phyloP scores from a whole-genome alignment of 2,797 vertebrate genomes.

The Chrosomus eos region DNA sequence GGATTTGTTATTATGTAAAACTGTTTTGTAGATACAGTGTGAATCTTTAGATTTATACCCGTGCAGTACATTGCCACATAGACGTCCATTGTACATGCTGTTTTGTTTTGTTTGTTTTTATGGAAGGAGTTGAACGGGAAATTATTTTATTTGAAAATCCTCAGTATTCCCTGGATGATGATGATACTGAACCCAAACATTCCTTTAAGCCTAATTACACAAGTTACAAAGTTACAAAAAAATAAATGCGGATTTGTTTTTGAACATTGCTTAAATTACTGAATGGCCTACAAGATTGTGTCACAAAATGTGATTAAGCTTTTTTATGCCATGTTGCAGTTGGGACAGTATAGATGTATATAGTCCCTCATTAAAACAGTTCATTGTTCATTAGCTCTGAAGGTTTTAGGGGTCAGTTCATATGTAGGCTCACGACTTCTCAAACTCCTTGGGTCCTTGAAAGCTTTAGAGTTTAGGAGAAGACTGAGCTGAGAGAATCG shows the following conservation, averaged over 20 bases:
- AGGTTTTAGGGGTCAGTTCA: slow-evolving; percentile 17
- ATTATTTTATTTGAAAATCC: background rate
- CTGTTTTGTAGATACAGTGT: background rate
- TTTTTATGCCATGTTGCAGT: slow-evolving; percentile 1
- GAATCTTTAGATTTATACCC: background rate
- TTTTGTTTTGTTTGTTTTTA: no score
- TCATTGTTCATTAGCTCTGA: slow-evolving; percentile 39
- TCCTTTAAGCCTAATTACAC: slow-evolving; percentile 8
- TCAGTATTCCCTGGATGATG: background rate
- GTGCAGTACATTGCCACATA: background rate
- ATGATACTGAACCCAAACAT: slow-evolving; percentile 17
- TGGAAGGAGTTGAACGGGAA: background rate
- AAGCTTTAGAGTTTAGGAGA: slow-evolving; percentile 6
- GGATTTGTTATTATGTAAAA: background rate
- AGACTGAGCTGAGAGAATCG: slow-evolving; percentile 74
- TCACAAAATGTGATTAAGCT: background rate
- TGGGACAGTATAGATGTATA: slow-evolving; percentile 6
- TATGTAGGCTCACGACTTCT: slow-evolving; percentile 24
- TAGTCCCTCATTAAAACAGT: background rate
- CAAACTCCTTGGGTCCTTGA: slow-evolving; percentile 22
- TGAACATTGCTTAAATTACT: slow-evolving; percentile 15
- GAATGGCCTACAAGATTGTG: background rate
- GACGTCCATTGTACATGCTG: background rate
- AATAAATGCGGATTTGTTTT: slow-evolving; percentile 2
- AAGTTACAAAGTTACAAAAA: slow-evolving; percentile 9